phyloP scores from a whole-genome alignment of 2,113 vertebrate species.

The Bubalus kerabau region DNA sequence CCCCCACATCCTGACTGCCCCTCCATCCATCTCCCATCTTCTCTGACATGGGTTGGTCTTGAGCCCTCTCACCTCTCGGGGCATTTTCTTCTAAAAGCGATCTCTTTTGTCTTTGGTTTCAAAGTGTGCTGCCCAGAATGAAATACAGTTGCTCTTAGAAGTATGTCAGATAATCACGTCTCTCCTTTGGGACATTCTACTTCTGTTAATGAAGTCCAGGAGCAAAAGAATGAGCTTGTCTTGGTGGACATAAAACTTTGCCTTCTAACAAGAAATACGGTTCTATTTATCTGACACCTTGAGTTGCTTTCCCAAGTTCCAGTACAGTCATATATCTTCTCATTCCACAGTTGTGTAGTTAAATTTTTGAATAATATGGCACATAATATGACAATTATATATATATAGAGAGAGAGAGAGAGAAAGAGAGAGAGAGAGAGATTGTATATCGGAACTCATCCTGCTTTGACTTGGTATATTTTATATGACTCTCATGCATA shows the following conservation, averaged over 20 bases:
- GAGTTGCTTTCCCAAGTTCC: neutral
- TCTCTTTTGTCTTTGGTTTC: neutral
- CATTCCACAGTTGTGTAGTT: neutral
- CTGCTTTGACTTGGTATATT: neutral
- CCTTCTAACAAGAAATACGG: neutral
- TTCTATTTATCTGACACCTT: neutral
- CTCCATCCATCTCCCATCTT: too few relatives aligned
- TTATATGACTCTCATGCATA: neutral
- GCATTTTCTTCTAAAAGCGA: neutral
- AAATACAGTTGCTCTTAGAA: neutral
- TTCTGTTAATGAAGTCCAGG: neutral
- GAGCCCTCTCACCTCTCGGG: neutral
- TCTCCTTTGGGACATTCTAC: neutral
- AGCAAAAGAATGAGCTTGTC: neutral
- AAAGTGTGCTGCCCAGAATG: neutral
- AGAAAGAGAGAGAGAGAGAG: neutral
- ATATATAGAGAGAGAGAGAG: too few relatives aligned
- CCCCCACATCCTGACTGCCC: too few relatives aligned
- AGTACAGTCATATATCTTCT: neutral
- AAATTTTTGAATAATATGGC: neutral
- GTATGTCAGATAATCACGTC: neutral
- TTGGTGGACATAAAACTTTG: neutral
- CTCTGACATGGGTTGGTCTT: fast-evolving
- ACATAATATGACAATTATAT: neutral
- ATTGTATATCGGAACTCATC: neutral